Percentiles rank a stretch among this genome's conserved stretches.
These are phyloP conservation scores for Varanus salvator DNA, from an alignment of 2,113 vertebrate genomes.

Conservation along the genomic window DNA sequence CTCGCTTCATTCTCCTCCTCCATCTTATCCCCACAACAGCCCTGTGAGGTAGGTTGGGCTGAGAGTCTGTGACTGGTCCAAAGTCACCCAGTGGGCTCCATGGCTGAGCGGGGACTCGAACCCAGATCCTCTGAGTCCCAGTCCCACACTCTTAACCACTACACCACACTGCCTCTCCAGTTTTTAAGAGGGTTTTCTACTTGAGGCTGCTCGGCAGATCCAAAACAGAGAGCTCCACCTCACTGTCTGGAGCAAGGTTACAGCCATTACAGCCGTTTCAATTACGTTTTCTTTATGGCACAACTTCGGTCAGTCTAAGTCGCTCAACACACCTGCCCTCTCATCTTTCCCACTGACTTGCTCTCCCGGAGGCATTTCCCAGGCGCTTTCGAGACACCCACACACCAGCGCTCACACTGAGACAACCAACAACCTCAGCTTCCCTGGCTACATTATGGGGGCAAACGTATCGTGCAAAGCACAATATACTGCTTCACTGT, in stretches of 20 bases:
- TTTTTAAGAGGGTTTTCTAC: not conserved
- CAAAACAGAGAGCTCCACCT: not conserved
- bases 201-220: not conserved
- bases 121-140: no score
- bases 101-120: no score
- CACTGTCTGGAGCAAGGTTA: not conserved
- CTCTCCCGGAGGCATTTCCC: not conserved
- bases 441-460: not conserved
- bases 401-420: not conserved
- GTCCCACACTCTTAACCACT: no score
- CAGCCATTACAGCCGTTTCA: not conserved
- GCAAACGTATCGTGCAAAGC: not conserved
- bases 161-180: no score
- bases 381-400: not conserved
- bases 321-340: not conserved
- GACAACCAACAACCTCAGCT: not conserved
- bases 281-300: conserved; percentile 6
- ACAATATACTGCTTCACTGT: not conserved
- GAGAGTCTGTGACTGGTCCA: no score
- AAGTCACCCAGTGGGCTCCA: no score
- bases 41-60: no score
- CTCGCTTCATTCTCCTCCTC: no score
- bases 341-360: not conserved
- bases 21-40: no score
- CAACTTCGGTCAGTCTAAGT: not conserved